phyloP scores from a whole-genome alignment of 2,888 invertebrate genomes.

The Lutraria lutraria region DNA sequence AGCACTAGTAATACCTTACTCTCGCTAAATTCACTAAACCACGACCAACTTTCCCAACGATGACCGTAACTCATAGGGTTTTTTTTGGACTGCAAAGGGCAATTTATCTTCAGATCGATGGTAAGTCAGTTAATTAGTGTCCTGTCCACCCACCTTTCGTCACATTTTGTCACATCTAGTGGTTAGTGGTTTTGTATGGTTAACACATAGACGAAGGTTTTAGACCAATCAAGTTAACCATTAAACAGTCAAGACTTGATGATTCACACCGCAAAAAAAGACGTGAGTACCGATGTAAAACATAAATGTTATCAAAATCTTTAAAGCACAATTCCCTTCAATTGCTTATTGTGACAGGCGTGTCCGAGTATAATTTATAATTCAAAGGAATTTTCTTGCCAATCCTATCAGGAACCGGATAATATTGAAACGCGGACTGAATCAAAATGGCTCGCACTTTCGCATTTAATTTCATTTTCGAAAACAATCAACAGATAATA shows the following conservation, averaged over 20 bases:
- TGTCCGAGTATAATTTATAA: too few relatives aligned
- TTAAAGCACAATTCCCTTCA: background rate
- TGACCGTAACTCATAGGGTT: too few relatives aligned
- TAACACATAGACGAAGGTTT: background rate
- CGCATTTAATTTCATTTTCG: conserved; percentile 33
- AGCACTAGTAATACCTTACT: too few relatives aligned
- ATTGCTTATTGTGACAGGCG: background rate
- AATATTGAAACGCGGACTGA: background rate
- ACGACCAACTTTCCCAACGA: too few relatives aligned
- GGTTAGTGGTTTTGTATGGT: background rate
- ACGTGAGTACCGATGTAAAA: background rate
- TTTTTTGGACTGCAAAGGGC: too few relatives aligned
- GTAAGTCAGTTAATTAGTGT: background rate
- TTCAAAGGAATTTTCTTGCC: too few relatives aligned
- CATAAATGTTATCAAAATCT: background rate
- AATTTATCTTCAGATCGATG: too few relatives aligned
- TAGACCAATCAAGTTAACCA: background rate
- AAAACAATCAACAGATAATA: conserved; percentile 54
- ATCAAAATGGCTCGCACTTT: background rate
- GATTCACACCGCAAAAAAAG: background rate
- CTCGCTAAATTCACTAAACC: too few relatives aligned
- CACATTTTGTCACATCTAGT: background rate
- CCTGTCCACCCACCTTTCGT: background rate
- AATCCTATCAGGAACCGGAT: too few relatives aligned
- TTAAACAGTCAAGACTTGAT: background rate